Percentiles rank a stretch among this genome's conserved stretches.
Conservation (phyloP, 1,140 invertebrate species). For the Drosophila biarmipes region DNA sequence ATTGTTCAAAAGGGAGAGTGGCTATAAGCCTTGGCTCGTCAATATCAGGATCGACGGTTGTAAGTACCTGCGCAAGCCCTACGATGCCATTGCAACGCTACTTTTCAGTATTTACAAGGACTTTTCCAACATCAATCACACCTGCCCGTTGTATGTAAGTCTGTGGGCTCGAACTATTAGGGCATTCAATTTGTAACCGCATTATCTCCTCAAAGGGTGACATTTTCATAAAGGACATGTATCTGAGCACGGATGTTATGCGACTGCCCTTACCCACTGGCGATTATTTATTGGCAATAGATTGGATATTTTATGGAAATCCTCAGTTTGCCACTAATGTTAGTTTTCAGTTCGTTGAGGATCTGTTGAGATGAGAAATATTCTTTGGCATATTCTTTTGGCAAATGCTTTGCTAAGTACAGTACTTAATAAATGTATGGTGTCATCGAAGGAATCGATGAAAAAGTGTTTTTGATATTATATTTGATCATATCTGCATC, state of each 20-base stretch:
- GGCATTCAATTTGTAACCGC: background rate
- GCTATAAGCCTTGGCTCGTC: slow-evolving; percentile 20
- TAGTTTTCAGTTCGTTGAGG: slow-evolving; percentile 22
- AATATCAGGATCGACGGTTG: slow-evolving; percentile 11
- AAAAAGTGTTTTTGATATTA: background rate
- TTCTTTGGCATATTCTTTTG: too few species aligned
- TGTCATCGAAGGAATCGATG: background rate
- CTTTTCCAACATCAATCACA: slow-evolving; percentile 27
- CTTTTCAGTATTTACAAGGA: slow-evolving; percentile 18
- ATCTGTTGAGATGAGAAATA: background rate
- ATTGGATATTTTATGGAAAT: slow-evolving; percentile 17
- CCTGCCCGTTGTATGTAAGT: slow-evolving; percentile 23
- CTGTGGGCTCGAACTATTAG: too few species aligned
- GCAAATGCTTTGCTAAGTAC: background rate
- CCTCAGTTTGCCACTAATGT: slow-evolving; percentile 12
- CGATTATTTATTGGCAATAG: slow-evolving; percentile 8
- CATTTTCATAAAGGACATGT: slow-evolving; percentile 15
- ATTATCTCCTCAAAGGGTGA: slow-evolving; percentile 3
- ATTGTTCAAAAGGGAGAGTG: slow-evolving; percentile 14
- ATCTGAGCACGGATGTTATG: slow-evolving; percentile 4
- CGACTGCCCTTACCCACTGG: slow-evolving; percentile 13
- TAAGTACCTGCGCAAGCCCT: slow-evolving; percentile 8
- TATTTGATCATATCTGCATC: background rate
- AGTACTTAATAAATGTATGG: too few species aligned
- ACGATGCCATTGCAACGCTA: slow-evolving; percentile 14